Percentiles rank a stretch among this genome's conserved stretches.
phyloP scores from a whole-genome alignment of 2,888 invertebrate genomes.

The Halocaridina rubra region DNA sequence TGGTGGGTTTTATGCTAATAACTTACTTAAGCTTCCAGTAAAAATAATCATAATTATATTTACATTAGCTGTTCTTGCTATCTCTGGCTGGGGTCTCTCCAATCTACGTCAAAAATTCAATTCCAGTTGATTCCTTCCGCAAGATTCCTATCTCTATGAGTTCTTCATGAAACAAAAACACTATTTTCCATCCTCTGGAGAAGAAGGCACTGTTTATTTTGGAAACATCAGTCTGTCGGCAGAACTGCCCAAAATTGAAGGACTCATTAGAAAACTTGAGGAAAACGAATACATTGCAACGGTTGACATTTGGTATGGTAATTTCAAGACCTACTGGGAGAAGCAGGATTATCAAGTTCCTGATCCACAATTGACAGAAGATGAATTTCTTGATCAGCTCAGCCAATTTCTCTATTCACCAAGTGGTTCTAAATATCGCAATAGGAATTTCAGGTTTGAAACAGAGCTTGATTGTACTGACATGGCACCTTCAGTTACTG shows the following conservation, averaged over 20 bases:
- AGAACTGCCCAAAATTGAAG: slow-evolving; percentile 30
- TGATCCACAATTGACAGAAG: slow-evolving; percentile 18
- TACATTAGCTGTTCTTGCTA: slow-evolving; percentile 30
- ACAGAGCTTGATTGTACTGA: slow-evolving; percentile 75
- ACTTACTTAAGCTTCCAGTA: slow-evolving; percentile 64
- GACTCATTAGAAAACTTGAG: slow-evolving; percentile 8
- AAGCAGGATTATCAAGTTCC: slow-evolving; percentile 21
- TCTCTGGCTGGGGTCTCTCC: slow-evolving; percentile 68
- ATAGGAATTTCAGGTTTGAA: slow-evolving; percentile 73
- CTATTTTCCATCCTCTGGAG: slow-evolving; percentile 77
- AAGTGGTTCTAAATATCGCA: slow-evolving; percentile 76
- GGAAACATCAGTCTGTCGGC: slow-evolving; percentile 32
- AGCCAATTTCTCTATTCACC: slow-evolving; percentile 80
- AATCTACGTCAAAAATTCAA: slow-evolving; percentile 82
- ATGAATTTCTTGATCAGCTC: slow-evolving; percentile 75
- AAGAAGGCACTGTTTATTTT: slow-evolving; percentile 39
- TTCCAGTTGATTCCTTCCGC: slow-evolving; percentile 82
- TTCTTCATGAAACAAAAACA: slow-evolving; percentile 73
- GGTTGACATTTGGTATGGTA: slow-evolving; percentile 74
- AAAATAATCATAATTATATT: slow-evolving; percentile 71
- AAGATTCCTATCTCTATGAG: slow-evolving; percentile 76
- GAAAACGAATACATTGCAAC: slow-evolving; percentile 65
- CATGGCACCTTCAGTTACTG: slow-evolving; percentile 73
- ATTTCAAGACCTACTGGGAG: slow-evolving; percentile 42
- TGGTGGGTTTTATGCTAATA: slow-evolving; percentile 72